Evolutionary conservation across 1,140 invertebrate genomes (phyloP), one percentile per base, ranked within the genome.

Genomic region (Cyphomyrmex costatus): DNA sequence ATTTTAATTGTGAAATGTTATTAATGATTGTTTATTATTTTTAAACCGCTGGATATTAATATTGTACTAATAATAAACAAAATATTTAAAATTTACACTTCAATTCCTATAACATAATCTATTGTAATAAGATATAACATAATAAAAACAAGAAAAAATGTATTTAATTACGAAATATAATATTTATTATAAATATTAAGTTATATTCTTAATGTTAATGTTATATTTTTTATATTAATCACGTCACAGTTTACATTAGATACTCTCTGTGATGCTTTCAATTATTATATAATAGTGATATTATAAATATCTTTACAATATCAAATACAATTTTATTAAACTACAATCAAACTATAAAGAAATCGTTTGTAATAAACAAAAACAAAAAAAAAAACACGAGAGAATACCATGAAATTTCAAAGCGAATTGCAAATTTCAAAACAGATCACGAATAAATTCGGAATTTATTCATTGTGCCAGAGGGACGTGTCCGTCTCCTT

Each of bases 401-500:
- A 19, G 19, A 30, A 51, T 49, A 65, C 7, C 19, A 7, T 1
- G 21, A n/a, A 16, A 61, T 77, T 77, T 27, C 0, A 61, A 78
- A 27, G n/a, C n/a, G 2, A 70, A 42, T 27, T 19, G 51, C 16
- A 24, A 61, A 19, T 60, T 63, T 60, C 46, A 56, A 33, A 61
- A 42, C 8, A 7, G 24, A 60, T 73, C 33, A 60, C 33, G 36
- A 71, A 56, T 27, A 24, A 30, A 70, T 46, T 60, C n/a, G 0
- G 14, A 66, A 73, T 74, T 60, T 83, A 73, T 83, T 83, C 68
- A 49, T 74, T 21, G 24, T 21, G 5, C 8, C 7, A 24, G 36
- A 42, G 30, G 3, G 21, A 58, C 63, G 10, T 33, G 16, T 24
- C 12, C 21, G 16, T 56, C 19, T 71, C 7, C 6, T 21, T 3